Evolutionary conservation across 2,888 invertebrate species (phyloP).

Genomic region (Seladonia tumulorum): DNA sequence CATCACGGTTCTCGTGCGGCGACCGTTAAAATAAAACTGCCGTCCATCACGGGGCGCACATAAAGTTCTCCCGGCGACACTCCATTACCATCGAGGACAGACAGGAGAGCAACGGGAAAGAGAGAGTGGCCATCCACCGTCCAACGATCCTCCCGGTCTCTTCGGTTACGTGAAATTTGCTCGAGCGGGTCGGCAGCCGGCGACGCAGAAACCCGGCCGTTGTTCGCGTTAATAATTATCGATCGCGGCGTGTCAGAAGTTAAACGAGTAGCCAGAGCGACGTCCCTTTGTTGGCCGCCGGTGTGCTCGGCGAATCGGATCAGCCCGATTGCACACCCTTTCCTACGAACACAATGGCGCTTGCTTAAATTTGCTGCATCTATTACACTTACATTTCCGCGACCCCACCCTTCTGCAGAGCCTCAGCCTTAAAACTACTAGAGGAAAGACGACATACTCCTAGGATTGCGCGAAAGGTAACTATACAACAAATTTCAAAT

Average conservation of each 20-base stretch:
- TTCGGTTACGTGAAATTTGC: constrained; percentile 33
- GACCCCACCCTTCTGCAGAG: not conserved
- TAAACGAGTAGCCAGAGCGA: constrained; percentile 44
- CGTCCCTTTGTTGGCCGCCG: constrained; percentile 25
- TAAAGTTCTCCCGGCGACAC: not conserved
- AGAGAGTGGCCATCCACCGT: constrained; percentile 1
- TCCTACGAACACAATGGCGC: not conserved
- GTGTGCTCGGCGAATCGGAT: constrained; percentile 40
- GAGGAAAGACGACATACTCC: not conserved
- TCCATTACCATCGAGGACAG: constrained; percentile 6
- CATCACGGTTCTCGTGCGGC: not conserved
- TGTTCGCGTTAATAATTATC: constrained; percentile 60
- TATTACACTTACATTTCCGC: not conserved
- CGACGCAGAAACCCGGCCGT: constrained; percentile 29
- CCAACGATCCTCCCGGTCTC: not conserved
- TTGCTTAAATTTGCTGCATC: not conserved
- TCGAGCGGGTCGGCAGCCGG: constrained; percentile 15
- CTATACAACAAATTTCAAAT: not conserved
- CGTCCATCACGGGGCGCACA: not conserved
- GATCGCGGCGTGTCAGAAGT: constrained; percentile 48
- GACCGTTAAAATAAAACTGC: not conserved
- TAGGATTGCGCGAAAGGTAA: not conserved
- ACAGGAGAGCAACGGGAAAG: not conserved
- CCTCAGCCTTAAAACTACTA: not conserved
- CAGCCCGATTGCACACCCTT: constrained; percentile 19